phyloP scores from a whole-genome alignment of 2,113 vertebrate species.

The Gorilla gorilla region DNA sequence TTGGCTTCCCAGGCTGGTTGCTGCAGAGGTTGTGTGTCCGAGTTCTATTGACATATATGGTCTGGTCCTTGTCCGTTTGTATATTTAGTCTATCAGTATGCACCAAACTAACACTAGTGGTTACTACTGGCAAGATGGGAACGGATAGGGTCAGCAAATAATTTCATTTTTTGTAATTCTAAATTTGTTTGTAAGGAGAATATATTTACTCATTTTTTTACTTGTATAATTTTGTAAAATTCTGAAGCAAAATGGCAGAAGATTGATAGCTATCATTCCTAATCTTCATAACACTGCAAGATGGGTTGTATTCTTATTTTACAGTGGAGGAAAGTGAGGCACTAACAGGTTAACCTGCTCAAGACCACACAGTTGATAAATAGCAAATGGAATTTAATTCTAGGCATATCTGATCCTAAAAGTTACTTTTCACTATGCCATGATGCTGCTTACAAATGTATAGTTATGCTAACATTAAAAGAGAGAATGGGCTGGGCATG shows the following conservation, averaged over 20 bases:
- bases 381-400: neutral
- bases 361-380: neutral
- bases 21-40: neutral
- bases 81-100: neutral
- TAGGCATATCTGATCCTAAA: neutral
- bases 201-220: neutral
- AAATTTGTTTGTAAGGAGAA: neutral
- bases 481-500: neutral
- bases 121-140: neutral
- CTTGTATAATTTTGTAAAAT: neutral
- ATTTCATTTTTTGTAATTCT: neutral
- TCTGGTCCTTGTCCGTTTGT: neutral
- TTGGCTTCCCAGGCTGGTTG: neutral
- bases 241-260: conserved; percentile 13
- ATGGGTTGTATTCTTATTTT: neutral
- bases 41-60: neutral
- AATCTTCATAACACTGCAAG: neutral
- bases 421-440: neutral
- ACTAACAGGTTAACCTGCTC: neutral
- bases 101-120: neutral
- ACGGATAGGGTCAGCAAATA: neutral
- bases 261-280: neutral
- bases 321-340: neutral
- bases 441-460: neutral
- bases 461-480: neutral